A percentile compares a stretch with the other conserved stretches of the same genome.
These are phyloP conservation scores for Archivesica marissinica DNA, from an alignment of 1,140 invertebrate species.

Conservation along the genomic window DNA sequence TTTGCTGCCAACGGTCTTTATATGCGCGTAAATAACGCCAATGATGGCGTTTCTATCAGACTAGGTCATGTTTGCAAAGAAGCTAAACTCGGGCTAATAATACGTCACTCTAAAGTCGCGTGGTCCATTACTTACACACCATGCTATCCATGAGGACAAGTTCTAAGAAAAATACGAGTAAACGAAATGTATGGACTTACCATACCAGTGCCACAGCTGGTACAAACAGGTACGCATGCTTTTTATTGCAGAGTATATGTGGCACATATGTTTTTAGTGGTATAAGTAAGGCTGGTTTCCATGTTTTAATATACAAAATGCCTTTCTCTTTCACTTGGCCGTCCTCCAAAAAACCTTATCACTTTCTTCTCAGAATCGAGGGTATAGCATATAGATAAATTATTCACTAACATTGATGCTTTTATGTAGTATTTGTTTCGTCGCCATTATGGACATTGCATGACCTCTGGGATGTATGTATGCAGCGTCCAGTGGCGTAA, in stretches of 20 bases:
- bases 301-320: background rate
- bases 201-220: constrained; percentile 13
- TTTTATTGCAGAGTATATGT: background rate
- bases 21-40: background rate
- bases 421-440: constrained; percentile 5
- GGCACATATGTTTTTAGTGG: background rate
- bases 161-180: background rate
- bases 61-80: background rate
- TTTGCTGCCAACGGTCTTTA: background rate
- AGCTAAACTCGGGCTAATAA: background rate
- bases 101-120: constrained; percentile 21
- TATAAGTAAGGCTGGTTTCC: background rate
- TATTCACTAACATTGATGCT: constrained; percentile 1
- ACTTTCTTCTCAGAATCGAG: background rate
- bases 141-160: background rate
- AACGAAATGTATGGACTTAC: constrained; percentile 41
- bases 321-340: constrained; percentile 33
- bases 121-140: constrained; percentile 18
- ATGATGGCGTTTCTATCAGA: background rate
- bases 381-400: background rate
- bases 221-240: constrained; percentile 18
- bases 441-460: background rate
- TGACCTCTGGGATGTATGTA: constrained; percentile 27
- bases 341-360: constrained; percentile 18
- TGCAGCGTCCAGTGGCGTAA: constrained; percentile 38